Conservation (phyloP, 2,113 vertebrate genomes). For the Nerophis ophidion region DNA sequence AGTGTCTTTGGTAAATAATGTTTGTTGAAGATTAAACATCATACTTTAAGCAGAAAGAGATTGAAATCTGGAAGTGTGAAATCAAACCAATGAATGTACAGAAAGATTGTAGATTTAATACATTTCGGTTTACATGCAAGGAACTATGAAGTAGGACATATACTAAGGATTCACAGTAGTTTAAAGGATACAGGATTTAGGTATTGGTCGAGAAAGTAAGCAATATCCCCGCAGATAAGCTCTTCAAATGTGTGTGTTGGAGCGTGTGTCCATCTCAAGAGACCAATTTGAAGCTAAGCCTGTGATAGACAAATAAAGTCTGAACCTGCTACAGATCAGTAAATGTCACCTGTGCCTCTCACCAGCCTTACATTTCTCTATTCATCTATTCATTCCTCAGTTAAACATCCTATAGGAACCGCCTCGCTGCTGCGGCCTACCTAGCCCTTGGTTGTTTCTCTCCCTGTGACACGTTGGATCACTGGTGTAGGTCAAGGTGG, state of each 20-base stretch:
- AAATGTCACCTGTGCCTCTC: constrained; percentile 19
- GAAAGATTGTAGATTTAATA: too few relatives aligned
- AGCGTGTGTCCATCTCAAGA: not conserved
- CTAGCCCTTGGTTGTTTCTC: not conserved
- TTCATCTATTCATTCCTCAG: constrained; percentile 19
- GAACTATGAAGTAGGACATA: too few relatives aligned
- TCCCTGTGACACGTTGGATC: constrained; percentile 4
- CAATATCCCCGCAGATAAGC: not conserved
- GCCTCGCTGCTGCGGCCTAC: constrained; percentile 14
- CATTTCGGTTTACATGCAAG: too few relatives aligned
- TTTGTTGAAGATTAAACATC: too few relatives aligned
- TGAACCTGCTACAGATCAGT: constrained; percentile 18
- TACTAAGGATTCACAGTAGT: too few relatives aligned
- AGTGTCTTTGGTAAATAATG: too few relatives aligned
- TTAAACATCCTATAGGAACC: constrained; percentile 13
- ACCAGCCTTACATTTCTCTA: constrained; percentile 9
- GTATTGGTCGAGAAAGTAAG: not conserved
- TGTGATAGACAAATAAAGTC: constrained; percentile 9
- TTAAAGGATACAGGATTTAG: too few relatives aligned
- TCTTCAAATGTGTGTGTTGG: not conserved
- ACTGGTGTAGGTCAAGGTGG: constrained; percentile 7
- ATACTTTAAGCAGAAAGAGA: too few relatives aligned
- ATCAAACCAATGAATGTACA: too few relatives aligned
- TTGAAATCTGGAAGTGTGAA: too few relatives aligned
- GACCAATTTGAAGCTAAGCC: constrained; percentile 16